Conservation (phyloP, 2,888 invertebrate species). For the Epinotia brunnichana region DNA sequence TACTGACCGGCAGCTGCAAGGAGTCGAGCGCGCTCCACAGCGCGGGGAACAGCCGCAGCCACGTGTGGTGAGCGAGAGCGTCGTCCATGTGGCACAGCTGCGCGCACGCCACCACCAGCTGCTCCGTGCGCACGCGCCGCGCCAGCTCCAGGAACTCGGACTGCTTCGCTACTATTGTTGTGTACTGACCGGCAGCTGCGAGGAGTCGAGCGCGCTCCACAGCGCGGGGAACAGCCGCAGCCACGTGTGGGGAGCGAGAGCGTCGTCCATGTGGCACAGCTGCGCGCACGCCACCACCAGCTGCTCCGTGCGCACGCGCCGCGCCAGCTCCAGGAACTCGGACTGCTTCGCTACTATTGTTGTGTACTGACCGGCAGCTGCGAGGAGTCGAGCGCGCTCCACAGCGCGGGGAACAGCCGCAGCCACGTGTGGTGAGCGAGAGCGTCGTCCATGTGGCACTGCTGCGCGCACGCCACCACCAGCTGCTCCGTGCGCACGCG, state of each 20-base stretch:
- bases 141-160: too few species aligned
- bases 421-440: constrained; percentile 97
- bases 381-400: too few species aligned
- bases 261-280: not conserved
- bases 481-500: too few species aligned
- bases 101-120: too few species aligned
- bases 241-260: constrained; percentile 78
- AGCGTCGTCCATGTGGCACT: constrained; percentile 92
- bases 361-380: not conserved
- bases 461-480: too few species aligned
- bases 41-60: constrained; percentile 94
- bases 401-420: constrained; percentile 71
- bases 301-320: too few species aligned
- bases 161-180: too few species aligned
- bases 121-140: too few species aligned
- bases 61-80: constrained; percentile 93
- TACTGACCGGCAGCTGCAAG: constrained; percentile 59
- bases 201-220: constrained; percentile 50
- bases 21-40: constrained; percentile 94
- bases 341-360: too few species aligned
- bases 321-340: too few species aligned
- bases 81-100: constrained; percentile 92
- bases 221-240: too few species aligned
- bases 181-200: constrained; percentile 86
- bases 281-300: too few species aligned